phyloP scores from a whole-genome alignment of 2,888 invertebrate species.

The Penaeus monodon region DNA sequence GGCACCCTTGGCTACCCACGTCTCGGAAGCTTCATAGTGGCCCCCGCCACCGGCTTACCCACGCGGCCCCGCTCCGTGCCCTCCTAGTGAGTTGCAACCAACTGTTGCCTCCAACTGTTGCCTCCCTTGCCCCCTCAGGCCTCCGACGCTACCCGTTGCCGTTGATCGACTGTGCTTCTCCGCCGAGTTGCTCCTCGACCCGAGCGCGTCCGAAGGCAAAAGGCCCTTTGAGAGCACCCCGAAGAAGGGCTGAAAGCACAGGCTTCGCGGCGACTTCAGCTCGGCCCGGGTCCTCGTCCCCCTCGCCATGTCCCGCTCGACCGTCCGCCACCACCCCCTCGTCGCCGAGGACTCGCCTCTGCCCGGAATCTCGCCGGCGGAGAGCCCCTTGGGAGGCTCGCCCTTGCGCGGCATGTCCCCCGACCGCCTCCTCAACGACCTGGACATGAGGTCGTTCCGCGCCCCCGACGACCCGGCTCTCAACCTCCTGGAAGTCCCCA shows the following conservation, averaged over 20 bases:
- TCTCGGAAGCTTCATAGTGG: conserved; percentile 24
- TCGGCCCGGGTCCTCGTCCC: too few species aligned
- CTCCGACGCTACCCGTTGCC: neutral
- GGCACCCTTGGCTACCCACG: conserved; percentile 19
- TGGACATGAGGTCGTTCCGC: conserved; percentile 39
- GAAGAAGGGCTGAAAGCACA: neutral
- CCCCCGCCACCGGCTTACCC: conserved; percentile 12
- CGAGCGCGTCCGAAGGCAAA: too few species aligned
- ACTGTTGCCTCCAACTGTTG: neutral
- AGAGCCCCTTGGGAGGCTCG: conserved; percentile 16
- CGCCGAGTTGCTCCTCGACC: neutral
- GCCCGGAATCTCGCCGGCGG: conserved; percentile 18
- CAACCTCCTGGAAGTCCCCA: conserved; percentile 58
- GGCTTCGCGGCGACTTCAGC: too few species aligned
- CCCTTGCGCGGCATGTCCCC: conserved; percentile 48
- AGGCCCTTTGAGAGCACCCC: neutral
- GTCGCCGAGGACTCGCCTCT: conserved; percentile 45
- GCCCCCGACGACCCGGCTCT: conserved; percentile 56
- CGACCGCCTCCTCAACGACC: conserved; percentile 49
- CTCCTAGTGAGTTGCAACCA: neutral
- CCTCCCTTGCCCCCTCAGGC: neutral
- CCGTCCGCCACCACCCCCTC: conserved; percentile 57
- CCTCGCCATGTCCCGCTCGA: conserved; percentile 51
- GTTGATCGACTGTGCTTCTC: neutral
- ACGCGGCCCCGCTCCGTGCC: conserved; percentile 15